Base-by-base conservation (phyloP, 2,797 vertebrate species). In the Rhinatrema bivittatum region DNA sequence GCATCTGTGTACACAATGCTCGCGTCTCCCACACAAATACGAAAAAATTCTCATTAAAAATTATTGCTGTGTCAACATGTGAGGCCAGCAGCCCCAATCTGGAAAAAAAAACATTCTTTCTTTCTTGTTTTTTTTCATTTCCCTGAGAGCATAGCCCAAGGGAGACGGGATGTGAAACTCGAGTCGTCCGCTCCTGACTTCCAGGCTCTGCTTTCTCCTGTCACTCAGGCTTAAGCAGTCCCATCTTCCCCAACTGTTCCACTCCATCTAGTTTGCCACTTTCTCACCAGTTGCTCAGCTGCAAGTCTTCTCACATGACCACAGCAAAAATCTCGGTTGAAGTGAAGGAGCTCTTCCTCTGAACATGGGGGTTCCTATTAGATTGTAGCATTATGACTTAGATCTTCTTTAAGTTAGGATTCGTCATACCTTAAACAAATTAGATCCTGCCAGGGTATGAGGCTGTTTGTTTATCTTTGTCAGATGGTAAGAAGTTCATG, bases 1-100 rank as follows among this genome's bases (percentile, higher is more conserved):
- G 81, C 85, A 89, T 94, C 87, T 91, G 86, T 90, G 85, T 88
- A 78, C 81, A 87, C 87, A 82, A 85, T 42, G 33, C 77, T 75
- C 66, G 78, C 73, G 72, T 82, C 86, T 87, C 84, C 79, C 78
- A 80, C 81, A 82, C 74, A 82, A 79, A 86, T 81, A 81, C 76
- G 84, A 79, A 81, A 82, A 79, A 81, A 72, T 79, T 83, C 73
- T 78, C 74, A 78, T 82, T 87, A 88, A 84, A 86, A 88, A 85
- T 86, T 78, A 85, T 79, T 79, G 70, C 71, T 81, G 72, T 82
- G 79, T 86, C 84, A 85, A 85, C 83, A 88, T 81, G 75, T 67
- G 74, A 60, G 75, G 63, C 70, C 41, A 6, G 60, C 52, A 44
- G 69, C 54, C 61, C 77, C 64, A 74, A 43, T 76, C 82, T 85